These are phyloP conservation scores for Oxycera nigricornis DNA, from an alignment of 2,888 invertebrate genomes.

Conservation along the genomic window DNA sequence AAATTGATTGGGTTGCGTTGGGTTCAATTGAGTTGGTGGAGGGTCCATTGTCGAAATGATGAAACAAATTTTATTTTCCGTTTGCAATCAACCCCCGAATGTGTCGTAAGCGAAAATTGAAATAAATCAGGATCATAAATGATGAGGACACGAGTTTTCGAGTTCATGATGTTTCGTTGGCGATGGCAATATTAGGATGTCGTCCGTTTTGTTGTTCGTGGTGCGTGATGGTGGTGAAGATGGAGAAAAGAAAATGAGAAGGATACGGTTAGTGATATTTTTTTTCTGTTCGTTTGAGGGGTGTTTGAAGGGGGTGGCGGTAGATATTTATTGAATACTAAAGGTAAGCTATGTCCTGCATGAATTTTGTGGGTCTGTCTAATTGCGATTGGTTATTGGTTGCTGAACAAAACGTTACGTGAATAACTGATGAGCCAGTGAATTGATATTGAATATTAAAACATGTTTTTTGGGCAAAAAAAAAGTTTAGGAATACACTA, in stretches of 20 bases:
- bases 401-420: conserved; percentile 17
- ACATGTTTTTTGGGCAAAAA: no score
- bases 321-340: conserved; percentile 30
- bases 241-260: conserved; percentile 19
- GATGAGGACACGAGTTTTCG: conserved; percentile 13
- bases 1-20: conserved; percentile 19
- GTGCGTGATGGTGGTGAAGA: background rate
- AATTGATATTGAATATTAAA: background rate
- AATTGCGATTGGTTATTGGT: conserved; percentile 43
- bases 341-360: conserved; percentile 19
- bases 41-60: background rate
- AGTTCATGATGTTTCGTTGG: background rate
- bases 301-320: background rate
- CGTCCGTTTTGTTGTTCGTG: background rate
- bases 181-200: background rate
- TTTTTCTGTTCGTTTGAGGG: background rate
- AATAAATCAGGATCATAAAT: conserved; percentile 17
- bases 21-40: background rate
- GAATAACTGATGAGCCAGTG: conserved; percentile 7
- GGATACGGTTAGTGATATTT: conserved; percentile 43
- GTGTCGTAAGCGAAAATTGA: conserved; percentile 9
- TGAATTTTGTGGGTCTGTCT: conserved; percentile 43
- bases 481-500: no score
- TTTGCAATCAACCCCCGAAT: background rate
- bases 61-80: conserved; percentile 33